A percentile compares a stretch with the other conserved stretches of the same genome.
Evolutionary conservation across 2,113 vertebrate genomes (phyloP).

Genomic region (Neoarius graeffei): DNA sequence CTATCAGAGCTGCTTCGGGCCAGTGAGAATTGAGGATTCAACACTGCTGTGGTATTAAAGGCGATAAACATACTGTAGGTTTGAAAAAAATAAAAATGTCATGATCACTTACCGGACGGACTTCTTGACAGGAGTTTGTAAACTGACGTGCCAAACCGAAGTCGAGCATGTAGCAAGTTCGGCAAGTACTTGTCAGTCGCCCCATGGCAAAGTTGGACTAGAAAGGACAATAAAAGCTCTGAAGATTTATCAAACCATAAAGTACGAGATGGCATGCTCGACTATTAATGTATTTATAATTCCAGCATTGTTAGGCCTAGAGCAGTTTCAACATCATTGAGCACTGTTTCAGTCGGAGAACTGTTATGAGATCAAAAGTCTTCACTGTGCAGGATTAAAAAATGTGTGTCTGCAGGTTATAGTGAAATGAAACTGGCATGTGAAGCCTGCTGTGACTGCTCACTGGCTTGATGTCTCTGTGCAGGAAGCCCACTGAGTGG

Average conservation of each 20-base stretch:
- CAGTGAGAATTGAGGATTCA: not conserved
- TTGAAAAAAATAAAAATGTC: slow-evolving; percentile 13
- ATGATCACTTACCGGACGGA: slow-evolving; percentile 88
- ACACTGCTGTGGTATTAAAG: not conserved
- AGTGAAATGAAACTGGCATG: not conserved
- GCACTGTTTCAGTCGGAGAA: not conserved
- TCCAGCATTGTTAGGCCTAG: not conserved
- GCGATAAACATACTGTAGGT: not conserved
- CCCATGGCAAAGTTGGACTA: slow-evolving; percentile 99
- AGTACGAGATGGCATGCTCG: not conserved
- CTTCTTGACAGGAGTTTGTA: slow-evolving; percentile 95
- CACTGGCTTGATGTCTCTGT: slow-evolving; percentile 97
- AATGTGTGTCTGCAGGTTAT: not conserved
- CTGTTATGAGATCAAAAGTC: not conserved
- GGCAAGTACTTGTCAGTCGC: slow-evolving; percentile 90
- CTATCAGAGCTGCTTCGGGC: not conserved
- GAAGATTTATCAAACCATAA: not conserved
- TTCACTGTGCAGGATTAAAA: not conserved
- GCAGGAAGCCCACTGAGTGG: slow-evolving; percentile 95
- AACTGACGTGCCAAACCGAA: slow-evolving; percentile 98
- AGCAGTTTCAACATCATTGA: not conserved
- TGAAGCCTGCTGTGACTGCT: slow-evolving; percentile 53
- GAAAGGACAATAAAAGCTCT: slow-evolving; percentile 9
- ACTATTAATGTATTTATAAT: not conserved
- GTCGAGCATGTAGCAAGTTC: slow-evolving; percentile 98